Conservation (phyloP, 2,113 vertebrate genomes). For the Tyrannus savana region DNA sequence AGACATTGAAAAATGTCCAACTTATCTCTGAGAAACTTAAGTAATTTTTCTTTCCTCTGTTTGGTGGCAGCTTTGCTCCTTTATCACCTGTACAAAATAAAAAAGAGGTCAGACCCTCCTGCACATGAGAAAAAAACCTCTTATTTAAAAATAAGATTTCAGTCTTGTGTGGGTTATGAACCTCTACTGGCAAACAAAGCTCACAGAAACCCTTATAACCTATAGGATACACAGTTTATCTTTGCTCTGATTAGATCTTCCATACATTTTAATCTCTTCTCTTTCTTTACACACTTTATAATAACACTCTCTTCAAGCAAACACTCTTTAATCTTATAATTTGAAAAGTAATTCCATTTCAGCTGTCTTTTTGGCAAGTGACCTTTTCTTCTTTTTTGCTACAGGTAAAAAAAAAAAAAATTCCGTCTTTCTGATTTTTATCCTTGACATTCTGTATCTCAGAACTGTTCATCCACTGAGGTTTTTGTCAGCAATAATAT, state of each 20-base stretch:
- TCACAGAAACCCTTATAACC: conserved; percentile 34
- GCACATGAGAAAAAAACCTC: background rate
- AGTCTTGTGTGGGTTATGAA: conserved; percentile 47
- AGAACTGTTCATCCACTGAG: conserved; percentile 47
- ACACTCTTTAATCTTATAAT: conserved; percentile 74
- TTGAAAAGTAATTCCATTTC: conserved; percentile 75
- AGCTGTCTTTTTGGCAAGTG: conserved; percentile 57
- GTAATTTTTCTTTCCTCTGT: conserved; percentile 9
- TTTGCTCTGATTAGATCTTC: conserved; percentile 56
- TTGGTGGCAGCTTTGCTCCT: background rate
- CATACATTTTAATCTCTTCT: conserved; percentile 51
- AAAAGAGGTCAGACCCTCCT: background rate
- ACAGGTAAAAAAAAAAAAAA: conserved; percentile 50
- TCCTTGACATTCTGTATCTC: conserved; percentile 56
- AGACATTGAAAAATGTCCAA: conserved; percentile 19
- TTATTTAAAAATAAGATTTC: conserved; percentile 65
- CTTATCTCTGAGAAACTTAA: background rate
- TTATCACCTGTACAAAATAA: conserved; percentile 15
- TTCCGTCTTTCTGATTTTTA: conserved; percentile 46
- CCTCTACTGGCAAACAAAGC: conserved; percentile 61
- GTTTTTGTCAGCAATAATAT: conserved; percentile 70
- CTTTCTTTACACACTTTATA: conserved; percentile 68
- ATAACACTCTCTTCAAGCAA: conserved; percentile 67
- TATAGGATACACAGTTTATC: conserved; percentile 54
- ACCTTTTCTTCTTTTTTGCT: conserved; percentile 71